A percentile compares a stretch with the other conserved stretches of the same genome.
These are phyloP conservation scores for Molossus alvarezi DNA, from an alignment of 2,797 vertebrate species.

Conservation along the genomic window DNA sequence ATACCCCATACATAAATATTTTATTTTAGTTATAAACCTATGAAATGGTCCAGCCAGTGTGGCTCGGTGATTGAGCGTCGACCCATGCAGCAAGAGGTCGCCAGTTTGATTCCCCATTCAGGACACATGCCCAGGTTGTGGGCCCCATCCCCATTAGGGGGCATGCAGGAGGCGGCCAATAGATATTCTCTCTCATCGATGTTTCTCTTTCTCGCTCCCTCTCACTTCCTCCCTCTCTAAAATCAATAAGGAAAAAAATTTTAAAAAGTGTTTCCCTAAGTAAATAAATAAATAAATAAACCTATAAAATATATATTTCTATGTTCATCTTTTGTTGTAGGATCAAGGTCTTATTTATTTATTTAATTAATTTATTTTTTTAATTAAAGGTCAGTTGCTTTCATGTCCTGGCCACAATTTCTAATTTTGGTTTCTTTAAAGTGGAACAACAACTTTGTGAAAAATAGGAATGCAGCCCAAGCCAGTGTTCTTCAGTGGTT, in stretches of 20 bases:
- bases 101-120: too few species aligned
- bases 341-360: neutral
- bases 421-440: conserved; percentile 66
- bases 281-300: neutral
- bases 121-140: too few species aligned
- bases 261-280: too few species aligned
- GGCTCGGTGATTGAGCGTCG: too few species aligned
- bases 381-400: conserved; percentile 14
- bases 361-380: neutral
- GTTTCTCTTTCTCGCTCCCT: too few species aligned
- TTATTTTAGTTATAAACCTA: conserved; percentile 12
- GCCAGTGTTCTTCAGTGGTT: too few species aligned
- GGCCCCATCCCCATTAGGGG: too few species aligned
- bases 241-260: too few species aligned
- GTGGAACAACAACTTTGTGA: conserved; percentile 4
- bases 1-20: neutral
- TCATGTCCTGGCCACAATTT: conserved; percentile 14
- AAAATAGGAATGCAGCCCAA: neutral
- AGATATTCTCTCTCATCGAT: too few species aligned
- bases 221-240: too few species aligned
- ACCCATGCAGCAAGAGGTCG: too few species aligned
- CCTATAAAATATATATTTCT: neutral
- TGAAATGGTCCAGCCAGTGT: neutral
- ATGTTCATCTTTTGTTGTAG: conserved; percentile 39
- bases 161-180: too few species aligned